A percentile compares a stretch with the other conserved stretches of the same genome.
These are phyloP conservation scores for Babylonia areolata DNA, from an alignment of 1,140 invertebrate genomes.

Conservation along the genomic window DNA sequence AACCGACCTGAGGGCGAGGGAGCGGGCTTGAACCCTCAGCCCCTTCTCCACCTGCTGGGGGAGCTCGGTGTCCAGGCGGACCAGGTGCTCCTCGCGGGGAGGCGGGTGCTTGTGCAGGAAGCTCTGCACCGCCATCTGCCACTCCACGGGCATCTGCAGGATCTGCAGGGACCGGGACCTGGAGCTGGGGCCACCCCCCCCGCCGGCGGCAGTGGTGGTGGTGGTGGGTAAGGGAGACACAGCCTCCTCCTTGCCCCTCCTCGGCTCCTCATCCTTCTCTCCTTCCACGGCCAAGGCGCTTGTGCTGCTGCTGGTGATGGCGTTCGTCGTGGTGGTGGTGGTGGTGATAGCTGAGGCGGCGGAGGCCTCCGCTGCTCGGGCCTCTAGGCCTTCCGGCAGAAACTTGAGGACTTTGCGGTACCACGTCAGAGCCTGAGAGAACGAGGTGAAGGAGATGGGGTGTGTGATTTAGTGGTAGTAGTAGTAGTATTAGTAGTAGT, in stretches of 20 bases:
- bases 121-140: conserved; percentile 37
- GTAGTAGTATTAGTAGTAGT: too few relatives aligned
- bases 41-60: conserved; percentile 44
- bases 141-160: conserved; percentile 28
- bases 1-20: conserved; percentile 49
- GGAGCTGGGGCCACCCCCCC: conserved; percentile 15
- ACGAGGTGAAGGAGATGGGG: not conserved
- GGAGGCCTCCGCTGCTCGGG: not conserved
- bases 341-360: too few relatives aligned
- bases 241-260: too few relatives aligned
- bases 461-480: not conserved
- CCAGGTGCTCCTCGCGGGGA: conserved; percentile 50
- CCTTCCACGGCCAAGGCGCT: too few relatives aligned
- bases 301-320: too few relatives aligned
- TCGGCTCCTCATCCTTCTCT: too few relatives aligned
- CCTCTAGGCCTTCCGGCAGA: conserved; percentile 44
- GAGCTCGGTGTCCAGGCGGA: conserved; percentile 43
- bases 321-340: too few relatives aligned
- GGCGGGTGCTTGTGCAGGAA: conserved; percentile 51
- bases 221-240: too few relatives aligned
- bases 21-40: conserved; percentile 43
- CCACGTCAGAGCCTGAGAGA: conserved; percentile 44
- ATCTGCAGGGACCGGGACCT: too few relatives aligned
- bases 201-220: too few relatives aligned
- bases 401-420: conserved; percentile 56